Percentiles rank a stretch among this genome's conserved stretches.
phyloP scores from a whole-genome alignment of 2,113 vertebrate species.

The Austrofundulus limnaeus region DNA sequence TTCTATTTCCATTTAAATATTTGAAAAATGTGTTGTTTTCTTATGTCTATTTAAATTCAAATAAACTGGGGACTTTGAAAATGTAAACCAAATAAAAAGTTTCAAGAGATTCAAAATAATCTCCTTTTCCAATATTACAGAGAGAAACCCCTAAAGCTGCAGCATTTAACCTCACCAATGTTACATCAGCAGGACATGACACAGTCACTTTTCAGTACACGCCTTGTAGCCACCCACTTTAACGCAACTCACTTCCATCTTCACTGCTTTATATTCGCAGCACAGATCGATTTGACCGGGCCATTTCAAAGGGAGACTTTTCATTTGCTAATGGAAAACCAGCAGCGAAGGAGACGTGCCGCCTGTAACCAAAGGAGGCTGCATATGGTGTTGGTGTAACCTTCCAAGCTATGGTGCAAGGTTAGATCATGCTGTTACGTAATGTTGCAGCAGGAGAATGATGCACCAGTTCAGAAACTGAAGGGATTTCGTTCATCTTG shows the following conservation, averaged over 20 bases:
- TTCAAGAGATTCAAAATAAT: too few species aligned
- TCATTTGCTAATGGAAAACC: constrained; percentile 74
- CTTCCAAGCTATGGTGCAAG: constrained; percentile 3
- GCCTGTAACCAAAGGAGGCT: neutral
- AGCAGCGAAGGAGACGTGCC: constrained; percentile 24
- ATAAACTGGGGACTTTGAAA: too few species aligned
- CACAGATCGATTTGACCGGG: constrained; percentile 52
- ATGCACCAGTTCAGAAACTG: neutral
- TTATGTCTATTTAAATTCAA: too few species aligned
- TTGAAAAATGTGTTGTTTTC: too few species aligned
- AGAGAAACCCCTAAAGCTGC: neutral
- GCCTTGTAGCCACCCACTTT: neutral
- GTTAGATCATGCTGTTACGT: constrained; percentile 19
- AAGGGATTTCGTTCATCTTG: neutral
- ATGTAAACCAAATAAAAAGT: too few species aligned
- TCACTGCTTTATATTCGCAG: constrained; percentile 36
- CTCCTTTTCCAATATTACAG: neutral
- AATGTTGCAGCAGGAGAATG: neutral
- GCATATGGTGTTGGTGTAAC: neutral
- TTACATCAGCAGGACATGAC: constrained; percentile 10
- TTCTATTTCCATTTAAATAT: too few species aligned
- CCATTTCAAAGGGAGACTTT: constrained; percentile 62
- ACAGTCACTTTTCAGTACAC: constrained; percentile 23
- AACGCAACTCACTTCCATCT: neutral
- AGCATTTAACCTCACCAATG: neutral